Evolutionary conservation across 64 coral and sea anemone genomes (phyloP).

Genomic region (Anthopleura sola): DNA sequence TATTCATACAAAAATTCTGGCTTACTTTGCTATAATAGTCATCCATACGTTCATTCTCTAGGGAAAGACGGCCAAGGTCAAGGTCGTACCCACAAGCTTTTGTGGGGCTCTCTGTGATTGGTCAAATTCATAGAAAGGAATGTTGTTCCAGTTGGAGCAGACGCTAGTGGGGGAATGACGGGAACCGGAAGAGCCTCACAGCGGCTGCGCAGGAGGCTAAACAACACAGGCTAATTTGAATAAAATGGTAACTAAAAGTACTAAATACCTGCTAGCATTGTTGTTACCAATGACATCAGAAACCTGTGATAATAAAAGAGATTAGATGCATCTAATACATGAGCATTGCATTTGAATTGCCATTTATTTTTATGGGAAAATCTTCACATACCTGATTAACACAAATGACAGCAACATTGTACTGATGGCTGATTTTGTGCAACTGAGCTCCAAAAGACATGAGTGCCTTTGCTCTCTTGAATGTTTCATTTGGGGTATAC

Average conservation of each 20-base stretch:
- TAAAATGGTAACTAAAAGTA: neutral
- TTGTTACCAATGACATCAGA: constrained; percentile 35
- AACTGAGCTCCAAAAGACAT: constrained; percentile 86
- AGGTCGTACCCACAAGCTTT: too few relatives aligned
- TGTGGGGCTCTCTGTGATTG: too few relatives aligned
- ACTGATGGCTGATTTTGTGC: constrained; percentile 53
- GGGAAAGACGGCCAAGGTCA: too few relatives aligned
- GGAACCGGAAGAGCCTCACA: too few relatives aligned
- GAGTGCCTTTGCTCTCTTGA: constrained; percentile 63
- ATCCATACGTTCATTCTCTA: too few relatives aligned
- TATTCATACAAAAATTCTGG: too few relatives aligned
- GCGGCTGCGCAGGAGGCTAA: too few relatives aligned
- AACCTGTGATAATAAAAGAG: constrained; percentile 31
- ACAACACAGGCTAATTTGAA: neutral
- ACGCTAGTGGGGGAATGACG: too few relatives aligned
- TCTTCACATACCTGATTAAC: constrained; percentile 73
- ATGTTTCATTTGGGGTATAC: constrained; percentile 67
- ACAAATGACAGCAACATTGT: constrained; percentile 73
- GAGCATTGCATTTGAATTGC: constrained; percentile 25
- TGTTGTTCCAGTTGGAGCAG: too few relatives aligned
- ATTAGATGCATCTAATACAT: neutral
- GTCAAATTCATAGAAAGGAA: too few relatives aligned
- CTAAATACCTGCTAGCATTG: neutral
- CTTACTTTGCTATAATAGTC: too few relatives aligned
- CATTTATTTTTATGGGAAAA: constrained; percentile 61